Conservation (phyloP, 2,888 invertebrate genomes). For the Stictocephala bisonia region DNA sequence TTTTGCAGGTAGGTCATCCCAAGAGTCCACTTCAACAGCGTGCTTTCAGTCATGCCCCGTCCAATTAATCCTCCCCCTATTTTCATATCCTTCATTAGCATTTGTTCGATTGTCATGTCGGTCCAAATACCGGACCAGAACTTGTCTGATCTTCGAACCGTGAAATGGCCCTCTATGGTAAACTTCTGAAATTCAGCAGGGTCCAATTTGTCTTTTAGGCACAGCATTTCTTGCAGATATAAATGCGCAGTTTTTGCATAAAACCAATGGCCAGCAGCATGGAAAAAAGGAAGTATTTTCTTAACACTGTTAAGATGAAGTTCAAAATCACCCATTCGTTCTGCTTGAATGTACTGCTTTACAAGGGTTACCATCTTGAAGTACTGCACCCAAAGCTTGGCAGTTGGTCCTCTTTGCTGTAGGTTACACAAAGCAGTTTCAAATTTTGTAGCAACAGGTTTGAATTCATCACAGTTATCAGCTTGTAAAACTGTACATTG, state of each 20-base stretch:
- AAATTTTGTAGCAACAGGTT: slow-evolving; percentile 13
- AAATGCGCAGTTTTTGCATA: slow-evolving; percentile 56
- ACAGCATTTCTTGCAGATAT: slow-evolving; percentile 54
- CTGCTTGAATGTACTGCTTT: slow-evolving; percentile 38
- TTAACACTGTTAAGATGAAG: slow-evolving; percentile 51
- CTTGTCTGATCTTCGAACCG: slow-evolving; percentile 47
- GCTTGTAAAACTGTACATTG: too few species aligned
- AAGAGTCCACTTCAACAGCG: slow-evolving; percentile 41
- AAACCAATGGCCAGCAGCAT: slow-evolving; percentile 56
- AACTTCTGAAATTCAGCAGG: slow-evolving; percentile 38
- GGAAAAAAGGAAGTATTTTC: slow-evolving; percentile 53
- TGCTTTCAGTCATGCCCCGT: slow-evolving; percentile 46
- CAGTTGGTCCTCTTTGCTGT: slow-evolving; percentile 17
- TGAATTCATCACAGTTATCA: too few species aligned
- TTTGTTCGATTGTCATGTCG: slow-evolving; percentile 60
- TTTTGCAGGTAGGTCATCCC: slow-evolving; percentile 30
- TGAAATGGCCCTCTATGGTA: slow-evolving; percentile 45
- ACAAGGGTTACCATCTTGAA: slow-evolving; percentile 27
- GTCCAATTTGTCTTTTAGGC: slow-evolving; percentile 28
- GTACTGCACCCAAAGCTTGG: slow-evolving; percentile 41
- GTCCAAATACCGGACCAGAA: slow-evolving; percentile 49
- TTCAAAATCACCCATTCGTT: slow-evolving; percentile 52
- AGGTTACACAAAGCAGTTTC: neutral
- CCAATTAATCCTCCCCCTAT: slow-evolving; percentile 56
- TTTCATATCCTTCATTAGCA: slow-evolving; percentile 60